A percentile compares a stretch with the other conserved stretches of the same genome.
Conservation (phyloP, 2,113 vertebrate genomes). For the Ciconia maguari region DNA sequence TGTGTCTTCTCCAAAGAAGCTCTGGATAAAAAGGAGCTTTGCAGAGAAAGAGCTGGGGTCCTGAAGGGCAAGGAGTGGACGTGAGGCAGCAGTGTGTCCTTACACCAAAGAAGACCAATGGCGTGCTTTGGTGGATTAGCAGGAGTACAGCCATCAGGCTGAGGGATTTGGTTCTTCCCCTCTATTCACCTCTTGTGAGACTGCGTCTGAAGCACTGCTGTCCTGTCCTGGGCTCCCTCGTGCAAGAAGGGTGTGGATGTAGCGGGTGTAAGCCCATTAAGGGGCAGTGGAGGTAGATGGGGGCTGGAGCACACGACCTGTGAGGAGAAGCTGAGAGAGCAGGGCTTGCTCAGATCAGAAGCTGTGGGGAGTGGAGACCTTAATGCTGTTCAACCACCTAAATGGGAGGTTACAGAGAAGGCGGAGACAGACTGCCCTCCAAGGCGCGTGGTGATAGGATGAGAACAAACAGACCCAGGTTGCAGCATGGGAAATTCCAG, state of each 20-base stretch:
- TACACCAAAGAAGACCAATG: background rate
- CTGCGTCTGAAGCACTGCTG: background rate
- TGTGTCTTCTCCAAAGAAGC: background rate
- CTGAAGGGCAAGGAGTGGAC: accelerated
- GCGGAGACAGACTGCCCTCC: background rate
- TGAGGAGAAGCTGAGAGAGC: background rate
- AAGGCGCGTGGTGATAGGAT: background rate
- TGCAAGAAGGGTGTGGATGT: background rate
- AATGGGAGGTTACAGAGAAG: background rate
- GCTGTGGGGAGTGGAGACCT: background rate
- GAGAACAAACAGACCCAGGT: background rate
- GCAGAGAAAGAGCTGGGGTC: background rate
- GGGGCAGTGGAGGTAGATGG: background rate
- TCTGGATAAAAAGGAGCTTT: background rate
- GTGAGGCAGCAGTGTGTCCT: background rate
- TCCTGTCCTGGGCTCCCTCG: background rate
- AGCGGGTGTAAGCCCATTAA: accelerated
- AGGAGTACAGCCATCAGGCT: background rate
- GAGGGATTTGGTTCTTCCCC: background rate
- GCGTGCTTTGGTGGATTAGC: background rate
- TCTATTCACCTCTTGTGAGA: background rate
- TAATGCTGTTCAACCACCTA: background rate
- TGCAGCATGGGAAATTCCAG: background rate
- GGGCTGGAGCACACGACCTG: accelerated
- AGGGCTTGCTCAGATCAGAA: background rate